Percentiles rank a stretch among this genome's conserved stretches.
Conservation (phyloP, 2,888 invertebrate genomes). For the Phalangium opilio region DNA sequence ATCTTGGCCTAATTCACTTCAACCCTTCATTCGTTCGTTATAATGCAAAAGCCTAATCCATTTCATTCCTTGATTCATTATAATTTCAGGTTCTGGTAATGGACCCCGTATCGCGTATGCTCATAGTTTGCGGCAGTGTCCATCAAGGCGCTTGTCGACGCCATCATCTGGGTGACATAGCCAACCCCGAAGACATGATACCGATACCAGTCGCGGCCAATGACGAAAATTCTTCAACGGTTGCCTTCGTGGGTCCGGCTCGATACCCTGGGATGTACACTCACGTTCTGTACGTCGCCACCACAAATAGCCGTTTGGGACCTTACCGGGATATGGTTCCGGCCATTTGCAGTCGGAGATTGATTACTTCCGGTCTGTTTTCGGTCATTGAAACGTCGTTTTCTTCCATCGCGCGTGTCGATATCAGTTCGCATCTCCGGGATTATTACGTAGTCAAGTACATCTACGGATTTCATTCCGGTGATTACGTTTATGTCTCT, state of each 20-base stretch:
- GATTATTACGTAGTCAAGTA: slow-evolving; percentile 91
- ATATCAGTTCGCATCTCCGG: slow-evolving; percentile 38
- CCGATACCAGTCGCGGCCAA: slow-evolving; percentile 78
- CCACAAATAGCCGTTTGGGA: slow-evolving; percentile 83
- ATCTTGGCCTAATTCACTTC: too few relatives aligned
- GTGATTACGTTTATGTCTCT: slow-evolving; percentile 88
- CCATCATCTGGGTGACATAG: slow-evolving; percentile 63
- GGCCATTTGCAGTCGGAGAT: slow-evolving; percentile 71
- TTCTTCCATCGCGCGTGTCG: slow-evolving; percentile 21
- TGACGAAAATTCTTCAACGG: slow-evolving; percentile 75
- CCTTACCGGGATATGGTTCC: slow-evolving; percentile 85
- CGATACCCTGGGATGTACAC: slow-evolving; percentile 36
- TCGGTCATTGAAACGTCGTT: slow-evolving; percentile 21
- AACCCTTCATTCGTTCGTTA: too few relatives aligned
- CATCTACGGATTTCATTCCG: slow-evolving; percentile 88
- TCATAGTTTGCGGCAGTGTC: slow-evolving; percentile 77
- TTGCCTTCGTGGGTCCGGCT: slow-evolving; percentile 79
- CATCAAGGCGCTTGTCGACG: slow-evolving; percentile 78
- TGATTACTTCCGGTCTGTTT: slow-evolving; percentile 36
- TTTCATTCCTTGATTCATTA: too few relatives aligned
- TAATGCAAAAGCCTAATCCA: too few relatives aligned
- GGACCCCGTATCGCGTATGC: slow-evolving; percentile 56
- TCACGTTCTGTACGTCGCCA: slow-evolving; percentile 78
- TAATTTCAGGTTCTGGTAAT: slow-evolving; percentile 63
- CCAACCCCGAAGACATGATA: slow-evolving; percentile 55